Evolutionary conservation across 2,113 vertebrate species (phyloP), one percentile per base, ranked within the genome.

Genomic region (Noctilio leporinus): DNA sequence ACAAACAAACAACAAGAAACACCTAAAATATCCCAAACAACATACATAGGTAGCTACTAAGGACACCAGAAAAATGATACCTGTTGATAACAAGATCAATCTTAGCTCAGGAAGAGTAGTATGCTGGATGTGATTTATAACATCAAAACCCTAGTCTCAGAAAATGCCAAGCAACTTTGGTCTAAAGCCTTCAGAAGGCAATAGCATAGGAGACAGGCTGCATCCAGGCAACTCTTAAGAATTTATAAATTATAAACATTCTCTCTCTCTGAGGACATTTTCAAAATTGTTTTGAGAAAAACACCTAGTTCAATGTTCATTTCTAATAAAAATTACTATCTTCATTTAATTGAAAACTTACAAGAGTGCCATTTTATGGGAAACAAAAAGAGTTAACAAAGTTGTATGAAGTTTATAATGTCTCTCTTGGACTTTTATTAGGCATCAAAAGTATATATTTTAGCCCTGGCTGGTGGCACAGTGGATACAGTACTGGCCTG

Each of bases 371-470:
- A 89, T 82, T 83, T 96, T 96, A 83, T 45, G 65, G 33, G 45
- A 86, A 93, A 83, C 20, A 59, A 94, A 17, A 47, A 95, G 22
- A 91, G 55, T 26, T 95, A 92, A 89, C 2, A 84, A 22, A 93
- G 90, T 43, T 96, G 57, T 70, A 77, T 67, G 85, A 64, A 92
- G 82, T 45, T 94, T 96, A 97, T 24, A 83, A 70, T 90, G 1
- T 4, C 86, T 93, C 91, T 92, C 40, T 1, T 1, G 73, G 62
- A 86, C 26, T 91, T 91, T 80, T 33, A 51, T 64, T 69, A 76
- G 89, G 59, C 89, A 91, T 69, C 77, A 57, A 86, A 78, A 89
- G 33, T 47, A 20, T 88, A 70, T 33, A 67, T 59, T 85, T 80
- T 70, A 35, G n/a, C n/a, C n/a, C n/a, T n/a, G n/a, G n/a, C n/a